These are phyloP conservation scores for Himalopsyche japonica DNA, from an alignment of 2,888 invertebrate species.

Conservation along the genomic window DNA sequence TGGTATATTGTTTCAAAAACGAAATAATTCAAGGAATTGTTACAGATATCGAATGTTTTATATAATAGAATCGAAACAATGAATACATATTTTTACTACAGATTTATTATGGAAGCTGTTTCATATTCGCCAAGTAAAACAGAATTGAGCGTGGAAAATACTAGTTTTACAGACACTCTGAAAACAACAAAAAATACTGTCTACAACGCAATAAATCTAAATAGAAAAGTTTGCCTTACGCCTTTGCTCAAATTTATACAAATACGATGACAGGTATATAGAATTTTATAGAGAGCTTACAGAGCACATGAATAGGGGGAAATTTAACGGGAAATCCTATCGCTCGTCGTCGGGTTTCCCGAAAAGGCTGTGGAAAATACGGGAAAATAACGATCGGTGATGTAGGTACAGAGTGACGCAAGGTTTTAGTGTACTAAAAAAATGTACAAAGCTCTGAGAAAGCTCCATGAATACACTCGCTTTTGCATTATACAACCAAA, in stretches of 20 bases:
- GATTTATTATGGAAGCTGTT: too few species aligned
- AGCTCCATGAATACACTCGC: too few species aligned
- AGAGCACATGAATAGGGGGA: neutral
- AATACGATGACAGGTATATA: neutral
- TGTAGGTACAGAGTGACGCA: neutral
- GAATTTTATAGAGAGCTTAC: neutral
- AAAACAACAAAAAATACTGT: neutral
- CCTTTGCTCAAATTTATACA: neutral
- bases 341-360: neutral
- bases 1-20: too few species aligned
- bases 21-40: too few species aligned
- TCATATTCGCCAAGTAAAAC: too few species aligned
- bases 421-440: neutral
- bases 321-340: conserved; percentile 9
- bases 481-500: too few species aligned
- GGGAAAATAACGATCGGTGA: neutral
- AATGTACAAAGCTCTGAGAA: neutral
- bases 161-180: neutral
- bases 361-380: neutral
- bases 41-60: too few species aligned
- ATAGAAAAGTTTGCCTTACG: neutral
- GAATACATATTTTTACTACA: too few species aligned
- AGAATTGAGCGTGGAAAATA: neutral
- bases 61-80: too few species aligned
- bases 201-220: neutral